Conservation (phyloP, 2,888 invertebrate genomes). For the Lasioglossum villosulum region DNA sequence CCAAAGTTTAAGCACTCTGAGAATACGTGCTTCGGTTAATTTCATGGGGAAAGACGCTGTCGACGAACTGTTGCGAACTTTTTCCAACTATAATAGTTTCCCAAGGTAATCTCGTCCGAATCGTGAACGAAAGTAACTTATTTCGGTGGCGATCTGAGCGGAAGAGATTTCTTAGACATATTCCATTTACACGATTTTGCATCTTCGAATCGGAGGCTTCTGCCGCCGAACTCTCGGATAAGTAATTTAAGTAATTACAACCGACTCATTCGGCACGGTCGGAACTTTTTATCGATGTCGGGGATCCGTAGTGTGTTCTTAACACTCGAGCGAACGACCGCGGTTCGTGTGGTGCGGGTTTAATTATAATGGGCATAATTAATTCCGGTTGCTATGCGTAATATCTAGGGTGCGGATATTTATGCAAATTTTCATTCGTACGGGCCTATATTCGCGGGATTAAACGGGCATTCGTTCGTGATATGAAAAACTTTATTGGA, state of each 20-base stretch:
- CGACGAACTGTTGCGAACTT: neutral
- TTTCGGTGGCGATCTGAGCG: neutral
- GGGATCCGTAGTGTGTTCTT: neutral
- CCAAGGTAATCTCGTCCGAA: neutral
- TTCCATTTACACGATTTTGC: constrained; percentile 1
- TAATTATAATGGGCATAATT: neutral
- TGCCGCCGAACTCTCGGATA: neutral
- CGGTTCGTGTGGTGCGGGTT: neutral
- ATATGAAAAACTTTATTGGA: neutral
- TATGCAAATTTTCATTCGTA: neutral
- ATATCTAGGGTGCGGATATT: neutral
- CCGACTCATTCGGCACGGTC: neutral
- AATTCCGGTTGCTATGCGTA: neutral
- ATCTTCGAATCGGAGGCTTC: neutral
- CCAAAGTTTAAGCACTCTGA: neutral
- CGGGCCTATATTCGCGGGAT: neutral
- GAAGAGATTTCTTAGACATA: neutral
- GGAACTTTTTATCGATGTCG: neutral
- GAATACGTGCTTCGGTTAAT: neutral
- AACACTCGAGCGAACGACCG: neutral
- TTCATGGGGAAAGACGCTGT: neutral
- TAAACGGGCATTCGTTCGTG: neutral
- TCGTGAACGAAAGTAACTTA: constrained; percentile 1
- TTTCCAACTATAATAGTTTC: neutral
- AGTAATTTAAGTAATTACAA: constrained; percentile 5